Base-by-base conservation (phyloP, 64 coral and sea anemone species). In the Pocillopora damicornis region DNA sequence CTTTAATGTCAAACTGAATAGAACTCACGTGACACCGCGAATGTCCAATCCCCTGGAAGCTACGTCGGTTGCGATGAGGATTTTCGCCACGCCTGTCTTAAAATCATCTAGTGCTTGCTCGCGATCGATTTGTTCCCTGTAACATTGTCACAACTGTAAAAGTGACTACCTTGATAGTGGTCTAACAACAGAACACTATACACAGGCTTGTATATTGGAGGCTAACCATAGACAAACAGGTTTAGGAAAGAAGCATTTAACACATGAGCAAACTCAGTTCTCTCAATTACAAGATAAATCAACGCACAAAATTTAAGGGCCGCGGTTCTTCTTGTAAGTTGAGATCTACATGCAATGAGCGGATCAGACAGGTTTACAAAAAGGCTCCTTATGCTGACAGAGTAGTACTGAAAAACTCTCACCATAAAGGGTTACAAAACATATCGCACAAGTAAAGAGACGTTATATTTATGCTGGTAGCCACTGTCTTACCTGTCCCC, bases 11-110 rank as follows among this genome's bases (percentile, higher is more conserved):
- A 5, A 13, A 18, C 0, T 51, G 58, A 15, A 20, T 17, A 15
- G n/a, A 9, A 98, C 95, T 89, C 61, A 98, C 95, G 97, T 99
- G 14, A 99, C 86, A 67, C 87, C 97, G 71, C 95, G 94, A 13
- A 99, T 99, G 75, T 99, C 97, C 17, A 99, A 73, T 89, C 97
- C 97, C 67, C 97, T 91, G 13, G 97, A 99, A 20, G 97, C 97
- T n/a, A 99, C 97, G 61, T 99, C 97, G 15, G 97, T 99, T 51
- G 97, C 97, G 61, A 99, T 99, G 13, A 99, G 89, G 20, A 99
- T 90, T 30, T 59, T 88, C 45, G 92, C 97, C 8, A 73, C 34
- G 9, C 97, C 93, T 11, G 90, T 99, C 69, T 99, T 99, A 35
- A 99, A 99, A 59, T 99, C 97, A 59, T 99, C 97, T 13, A 99